Evolutionary conservation across 1,140 invertebrate genomes (phyloP).

Genomic region (Aphidius ervi): DNA sequence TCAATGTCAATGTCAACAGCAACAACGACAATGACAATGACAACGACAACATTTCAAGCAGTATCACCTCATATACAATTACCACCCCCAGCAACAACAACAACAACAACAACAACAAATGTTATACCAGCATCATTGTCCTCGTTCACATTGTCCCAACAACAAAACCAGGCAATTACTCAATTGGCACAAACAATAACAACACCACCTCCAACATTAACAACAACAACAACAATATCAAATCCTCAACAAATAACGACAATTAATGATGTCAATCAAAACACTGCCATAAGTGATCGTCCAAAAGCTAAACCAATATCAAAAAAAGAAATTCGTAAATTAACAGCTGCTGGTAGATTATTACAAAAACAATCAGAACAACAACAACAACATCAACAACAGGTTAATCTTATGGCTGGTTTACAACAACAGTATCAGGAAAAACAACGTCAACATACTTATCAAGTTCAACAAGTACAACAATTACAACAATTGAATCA

Average conservation of each 20-base stretch:
- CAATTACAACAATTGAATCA: constrained; percentile 49
- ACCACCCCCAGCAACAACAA: constrained; percentile 3
- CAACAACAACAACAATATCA: constrained; percentile 13
- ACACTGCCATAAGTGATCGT: constrained; percentile 73
- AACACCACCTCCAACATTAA: constrained; percentile 3
- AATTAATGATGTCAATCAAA: constrained; percentile 55
- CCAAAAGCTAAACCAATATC: constrained; percentile 75
- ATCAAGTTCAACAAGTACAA: constrained; percentile 50
- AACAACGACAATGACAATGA: not conserved
- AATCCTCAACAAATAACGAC: constrained; percentile 47
- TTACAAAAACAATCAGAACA: constrained; percentile 25
- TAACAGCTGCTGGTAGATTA: constrained; percentile 31
- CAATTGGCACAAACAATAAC: constrained; percentile 11
- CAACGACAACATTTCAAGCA: constrained; percentile 11
- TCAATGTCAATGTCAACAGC: too few species aligned
- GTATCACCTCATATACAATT: not conserved
- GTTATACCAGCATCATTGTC: constrained; percentile 43
- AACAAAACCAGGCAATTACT: too few species aligned
- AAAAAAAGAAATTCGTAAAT: constrained; percentile 64
- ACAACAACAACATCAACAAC: constrained; percentile 32
- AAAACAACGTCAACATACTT: constrained; percentile 51
- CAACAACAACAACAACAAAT: constrained; percentile 18
- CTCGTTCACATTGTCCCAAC: too few species aligned
- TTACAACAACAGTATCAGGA: constrained; percentile 50
- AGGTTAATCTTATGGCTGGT: constrained; percentile 40